Conservation (phyloP, 2,888 invertebrate genomes). For the Norana najaformis region DNA sequence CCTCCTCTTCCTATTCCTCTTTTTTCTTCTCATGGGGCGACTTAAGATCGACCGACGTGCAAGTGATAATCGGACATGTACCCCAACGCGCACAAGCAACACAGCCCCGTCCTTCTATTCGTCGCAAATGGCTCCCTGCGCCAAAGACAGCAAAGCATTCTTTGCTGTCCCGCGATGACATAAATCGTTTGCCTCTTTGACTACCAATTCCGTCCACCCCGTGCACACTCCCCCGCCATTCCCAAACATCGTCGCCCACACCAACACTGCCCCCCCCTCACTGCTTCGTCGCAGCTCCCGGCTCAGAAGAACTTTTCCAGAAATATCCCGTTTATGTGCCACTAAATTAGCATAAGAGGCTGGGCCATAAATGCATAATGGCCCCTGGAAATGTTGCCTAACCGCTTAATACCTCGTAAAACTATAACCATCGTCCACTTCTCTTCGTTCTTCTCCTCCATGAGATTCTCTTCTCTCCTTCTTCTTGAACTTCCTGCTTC, state of each 20-base stretch:
- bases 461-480: no score
- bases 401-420: neutral
- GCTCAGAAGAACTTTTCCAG: neutral
- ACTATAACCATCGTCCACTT: neutral
- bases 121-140: neutral
- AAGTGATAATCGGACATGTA: slow-evolving; percentile 13
- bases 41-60: neutral
- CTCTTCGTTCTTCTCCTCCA: no score
- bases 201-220: neutral
- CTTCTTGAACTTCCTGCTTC: no score
- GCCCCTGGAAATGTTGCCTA: neutral
- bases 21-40: neutral
- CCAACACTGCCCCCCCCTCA: neutral
- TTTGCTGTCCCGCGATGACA: neutral
- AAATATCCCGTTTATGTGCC: neutral
- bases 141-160: slow-evolving; percentile 3
- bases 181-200: neutral
- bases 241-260: neutral
- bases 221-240: neutral
- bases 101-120: neutral
- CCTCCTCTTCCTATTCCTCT: neutral
- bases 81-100: neutral
- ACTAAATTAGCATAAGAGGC: neutral
- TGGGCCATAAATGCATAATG: neutral
- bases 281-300: neutral